These are phyloP conservation scores for Drosophila quinaria DNA, from an alignment of 2,888 invertebrate species.

Conservation along the genomic window DNA sequence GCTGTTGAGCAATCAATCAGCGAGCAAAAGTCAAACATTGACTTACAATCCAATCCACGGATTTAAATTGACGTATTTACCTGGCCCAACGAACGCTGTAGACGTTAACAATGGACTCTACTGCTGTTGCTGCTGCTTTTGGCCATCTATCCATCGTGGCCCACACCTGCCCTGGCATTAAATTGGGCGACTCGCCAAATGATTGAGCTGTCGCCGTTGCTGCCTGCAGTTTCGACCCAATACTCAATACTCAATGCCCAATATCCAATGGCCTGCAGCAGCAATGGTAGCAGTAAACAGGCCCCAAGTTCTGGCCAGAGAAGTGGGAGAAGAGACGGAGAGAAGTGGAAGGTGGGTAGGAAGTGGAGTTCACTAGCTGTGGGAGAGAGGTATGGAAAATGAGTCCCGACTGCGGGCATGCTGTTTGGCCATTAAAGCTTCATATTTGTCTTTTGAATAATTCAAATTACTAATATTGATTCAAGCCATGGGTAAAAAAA, in stretches of 20 bases:
- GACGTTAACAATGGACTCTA: slow-evolving; percentile 17
- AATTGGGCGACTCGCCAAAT: slow-evolving; percentile 80
- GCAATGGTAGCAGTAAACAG: slow-evolving; percentile 34
- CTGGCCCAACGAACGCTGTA: slow-evolving; percentile 57
- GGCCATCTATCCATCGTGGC: neutral
- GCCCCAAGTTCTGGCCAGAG: slow-evolving; percentile 20
- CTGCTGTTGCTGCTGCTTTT: neutral
- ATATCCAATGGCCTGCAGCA: slow-evolving; percentile 55
- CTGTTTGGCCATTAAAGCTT: slow-evolving; percentile 86
- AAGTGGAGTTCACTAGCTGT: neutral
- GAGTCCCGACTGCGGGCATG: slow-evolving; percentile 56
- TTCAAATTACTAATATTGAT: slow-evolving; percentile 86
- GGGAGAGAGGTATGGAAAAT: slow-evolving; percentile 37
- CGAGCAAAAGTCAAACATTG: slow-evolving; percentile 85
- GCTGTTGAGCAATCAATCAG: slow-evolving; percentile 84
- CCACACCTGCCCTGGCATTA: slow-evolving; percentile 64
- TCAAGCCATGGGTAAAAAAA: slow-evolving; percentile 72
- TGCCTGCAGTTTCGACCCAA: slow-evolving; percentile 34
- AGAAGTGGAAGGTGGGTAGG: too few relatives aligned
- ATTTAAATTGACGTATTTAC: slow-evolving; percentile 85
- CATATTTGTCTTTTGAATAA: slow-evolving; percentile 86
- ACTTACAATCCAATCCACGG: slow-evolving; percentile 84
- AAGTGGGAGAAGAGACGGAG: neutral
- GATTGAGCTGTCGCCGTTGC: slow-evolving; percentile 72
- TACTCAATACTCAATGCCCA: slow-evolving; percentile 2